Evolutionary conservation across 2,113 vertebrate genomes (phyloP).

Genomic region (Poeciliopsis occidentalis): DNA sequence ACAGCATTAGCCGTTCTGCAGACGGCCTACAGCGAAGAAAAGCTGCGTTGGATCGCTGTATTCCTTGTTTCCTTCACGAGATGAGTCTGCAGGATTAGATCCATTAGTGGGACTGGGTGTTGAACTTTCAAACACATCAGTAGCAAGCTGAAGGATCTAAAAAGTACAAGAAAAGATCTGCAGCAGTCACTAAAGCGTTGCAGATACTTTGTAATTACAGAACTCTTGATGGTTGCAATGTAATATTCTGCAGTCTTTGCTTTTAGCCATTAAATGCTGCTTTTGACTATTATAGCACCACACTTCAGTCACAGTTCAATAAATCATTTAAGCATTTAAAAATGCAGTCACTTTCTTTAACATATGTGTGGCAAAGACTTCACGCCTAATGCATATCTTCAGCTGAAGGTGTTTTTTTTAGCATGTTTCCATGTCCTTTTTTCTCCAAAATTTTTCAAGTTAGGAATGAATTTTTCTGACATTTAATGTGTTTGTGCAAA

Average conservation of each 20-base stretch:
- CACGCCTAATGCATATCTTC: not conserved
- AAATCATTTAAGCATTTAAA: not conserved
- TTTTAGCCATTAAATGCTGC: not conserved
- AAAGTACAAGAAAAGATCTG: not conserved
- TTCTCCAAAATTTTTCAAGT: not conserved
- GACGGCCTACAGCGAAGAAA: slow-evolving; percentile 19
- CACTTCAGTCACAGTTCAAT: not conserved
- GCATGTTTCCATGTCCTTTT: not conserved
- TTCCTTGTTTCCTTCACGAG: slow-evolving; percentile 6
- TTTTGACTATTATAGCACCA: too few species aligned
- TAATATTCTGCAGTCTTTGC: not conserved
- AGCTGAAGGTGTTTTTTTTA: not conserved
- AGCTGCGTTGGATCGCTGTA: not conserved
- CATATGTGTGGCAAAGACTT: not conserved
- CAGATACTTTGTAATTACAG: not conserved
- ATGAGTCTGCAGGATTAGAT: not conserved
- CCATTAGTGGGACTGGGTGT: not conserved
- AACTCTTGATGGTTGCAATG: not conserved
- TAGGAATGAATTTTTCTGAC: not conserved
- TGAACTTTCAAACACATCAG: not conserved
- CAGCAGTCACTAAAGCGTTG: not conserved
- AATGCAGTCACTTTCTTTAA: not conserved
- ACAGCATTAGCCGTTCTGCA: slow-evolving; percentile 33
- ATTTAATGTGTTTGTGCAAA: not conserved
- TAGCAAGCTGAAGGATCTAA: not conserved